These are phyloP conservation scores for Tillus elongatus DNA, from an alignment of 2,888 invertebrate genomes.

Conservation along the genomic window DNA sequence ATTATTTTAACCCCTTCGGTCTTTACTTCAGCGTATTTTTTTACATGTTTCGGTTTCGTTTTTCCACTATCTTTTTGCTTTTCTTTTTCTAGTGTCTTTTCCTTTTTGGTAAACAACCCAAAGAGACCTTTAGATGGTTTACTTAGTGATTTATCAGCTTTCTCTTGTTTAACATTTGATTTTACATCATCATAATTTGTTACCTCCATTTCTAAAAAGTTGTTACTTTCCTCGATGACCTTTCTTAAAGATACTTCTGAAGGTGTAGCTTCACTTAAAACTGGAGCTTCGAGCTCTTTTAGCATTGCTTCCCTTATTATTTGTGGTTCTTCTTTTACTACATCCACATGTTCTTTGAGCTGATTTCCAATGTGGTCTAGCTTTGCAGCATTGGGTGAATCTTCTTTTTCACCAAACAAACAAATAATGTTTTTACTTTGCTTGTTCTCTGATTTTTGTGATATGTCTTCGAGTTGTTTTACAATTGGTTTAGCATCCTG, in stretches of 20 bases:
- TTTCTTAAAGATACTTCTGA: neutral
- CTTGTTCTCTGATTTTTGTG: too few species aligned
- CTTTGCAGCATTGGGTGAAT: neutral
- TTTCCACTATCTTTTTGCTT: neutral
- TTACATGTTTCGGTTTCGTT: neutral
- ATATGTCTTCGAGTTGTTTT: too few species aligned
- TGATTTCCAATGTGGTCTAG: neutral
- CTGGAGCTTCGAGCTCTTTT: neutral
- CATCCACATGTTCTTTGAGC: neutral
- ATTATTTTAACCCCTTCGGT: neutral
- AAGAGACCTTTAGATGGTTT: neutral
- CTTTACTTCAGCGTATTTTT: neutral
- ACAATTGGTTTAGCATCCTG: constrained; percentile 21
- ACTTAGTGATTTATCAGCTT: too few species aligned
- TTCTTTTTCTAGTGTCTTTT: constrained; percentile 1
- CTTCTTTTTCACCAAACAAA: too few species aligned
- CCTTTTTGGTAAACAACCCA: constrained; percentile 3
- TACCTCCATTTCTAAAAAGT: constrained; percentile 15
- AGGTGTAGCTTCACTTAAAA: neutral
- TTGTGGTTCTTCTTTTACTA: neutral
- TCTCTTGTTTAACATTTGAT: neutral
- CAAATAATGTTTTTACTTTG: neutral
- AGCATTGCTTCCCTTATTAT: neutral
- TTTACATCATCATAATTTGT: constrained; percentile 14
- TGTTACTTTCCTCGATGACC: constrained; percentile 4